phyloP scores from a whole-genome alignment of 2,113 vertebrate species.

The Oplegnathus fasciatus region DNA sequence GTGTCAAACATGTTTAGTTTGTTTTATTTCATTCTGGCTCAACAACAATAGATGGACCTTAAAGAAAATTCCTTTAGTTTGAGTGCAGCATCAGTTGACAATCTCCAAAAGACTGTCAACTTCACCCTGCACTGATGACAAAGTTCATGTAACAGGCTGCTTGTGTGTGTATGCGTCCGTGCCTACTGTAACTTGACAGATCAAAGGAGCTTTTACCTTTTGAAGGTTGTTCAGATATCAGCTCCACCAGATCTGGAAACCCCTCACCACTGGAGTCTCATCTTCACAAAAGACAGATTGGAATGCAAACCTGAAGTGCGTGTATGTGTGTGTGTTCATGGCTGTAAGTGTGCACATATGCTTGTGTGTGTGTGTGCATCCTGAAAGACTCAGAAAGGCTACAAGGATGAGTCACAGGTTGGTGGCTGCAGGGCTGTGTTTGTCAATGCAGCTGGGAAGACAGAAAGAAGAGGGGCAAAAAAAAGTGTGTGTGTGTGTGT shows the following conservation, averaged over 20 bases:
- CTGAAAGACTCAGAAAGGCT: conserved; percentile 35
- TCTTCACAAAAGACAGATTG: conserved; percentile 54
- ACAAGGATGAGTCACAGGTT: conserved; percentile 62
- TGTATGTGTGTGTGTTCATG: conserved; percentile 3
- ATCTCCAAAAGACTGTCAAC: neutral
- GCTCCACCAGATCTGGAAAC: conserved; percentile 50
- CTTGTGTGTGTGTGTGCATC: conserved; percentile 27
- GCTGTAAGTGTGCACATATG: neutral
- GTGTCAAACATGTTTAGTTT: neutral
- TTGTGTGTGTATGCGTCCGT: neutral
- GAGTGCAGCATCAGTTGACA: neutral
- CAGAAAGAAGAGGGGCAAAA: neutral
- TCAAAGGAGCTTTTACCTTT: conserved; percentile 66
- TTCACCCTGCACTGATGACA: neutral
- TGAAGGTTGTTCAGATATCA: conserved; percentile 69
- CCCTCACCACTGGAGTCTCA: conserved; percentile 46
- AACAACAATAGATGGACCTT: neutral
- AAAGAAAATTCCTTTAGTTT: neutral
- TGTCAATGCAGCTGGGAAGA: conserved; percentile 19
- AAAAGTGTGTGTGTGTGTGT: neutral
- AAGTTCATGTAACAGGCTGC: neutral
- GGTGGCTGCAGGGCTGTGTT: conserved; percentile 60
- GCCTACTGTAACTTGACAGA: conserved; percentile 23
- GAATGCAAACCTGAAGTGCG: conserved; percentile 38
- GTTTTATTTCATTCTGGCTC: neutral